Conservation (phyloP, 2,797 vertebrate species). For the Macrochelys suwanniensis region DNA sequence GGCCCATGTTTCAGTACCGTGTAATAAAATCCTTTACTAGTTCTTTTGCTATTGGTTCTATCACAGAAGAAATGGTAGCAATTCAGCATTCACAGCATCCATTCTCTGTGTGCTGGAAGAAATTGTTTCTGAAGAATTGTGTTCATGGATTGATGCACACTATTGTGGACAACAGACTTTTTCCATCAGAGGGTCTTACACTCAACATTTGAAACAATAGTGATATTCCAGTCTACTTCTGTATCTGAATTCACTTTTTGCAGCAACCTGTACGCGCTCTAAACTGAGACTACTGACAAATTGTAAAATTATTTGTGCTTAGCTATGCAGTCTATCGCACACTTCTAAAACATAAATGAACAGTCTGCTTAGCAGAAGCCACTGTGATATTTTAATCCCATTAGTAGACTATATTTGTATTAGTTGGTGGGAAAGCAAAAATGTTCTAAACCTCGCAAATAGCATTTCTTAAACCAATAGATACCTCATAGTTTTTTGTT, state of each 20-base stretch:
- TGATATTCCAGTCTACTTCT: neutral
- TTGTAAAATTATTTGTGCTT: neutral
- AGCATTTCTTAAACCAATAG: neutral
- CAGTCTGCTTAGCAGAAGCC: neutral
- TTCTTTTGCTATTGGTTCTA: neutral
- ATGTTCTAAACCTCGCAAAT: neutral
- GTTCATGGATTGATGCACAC: constrained; percentile 10
- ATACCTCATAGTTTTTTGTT: neutral
- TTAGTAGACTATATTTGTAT: neutral
- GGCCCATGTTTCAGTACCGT: neutral
- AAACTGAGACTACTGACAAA: neutral
- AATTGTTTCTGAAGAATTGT: constrained; percentile 46
- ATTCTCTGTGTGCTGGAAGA: neutral
- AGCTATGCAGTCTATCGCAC: neutral
- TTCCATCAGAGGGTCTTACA: neutral
- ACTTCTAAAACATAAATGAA: neutral
- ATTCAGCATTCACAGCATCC: neutral
- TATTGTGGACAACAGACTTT: constrained; percentile 18
- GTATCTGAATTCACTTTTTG: neutral
- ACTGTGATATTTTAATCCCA: neutral
- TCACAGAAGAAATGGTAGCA: neutral
- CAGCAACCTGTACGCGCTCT: neutral
- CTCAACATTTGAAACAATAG: neutral
- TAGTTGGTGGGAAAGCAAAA: neutral
- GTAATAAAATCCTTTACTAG: neutral